phyloP scores from a whole-genome alignment of 2,113 vertebrate species.

The Tapirus terrestris region DNA sequence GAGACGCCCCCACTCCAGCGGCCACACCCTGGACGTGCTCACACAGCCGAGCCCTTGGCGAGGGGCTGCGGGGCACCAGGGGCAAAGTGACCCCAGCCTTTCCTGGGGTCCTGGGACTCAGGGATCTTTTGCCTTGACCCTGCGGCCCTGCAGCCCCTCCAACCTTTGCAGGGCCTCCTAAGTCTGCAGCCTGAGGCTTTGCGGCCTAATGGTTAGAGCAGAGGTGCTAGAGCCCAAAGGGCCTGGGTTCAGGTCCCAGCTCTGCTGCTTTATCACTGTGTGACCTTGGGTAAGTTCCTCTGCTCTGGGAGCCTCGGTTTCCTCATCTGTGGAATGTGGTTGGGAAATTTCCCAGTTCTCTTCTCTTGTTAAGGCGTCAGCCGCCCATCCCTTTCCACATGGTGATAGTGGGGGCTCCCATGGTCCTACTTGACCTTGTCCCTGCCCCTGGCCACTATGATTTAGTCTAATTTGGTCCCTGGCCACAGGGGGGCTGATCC shows the following conservation, averaged over 20 bases:
- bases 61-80: neutral
- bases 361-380: neutral
- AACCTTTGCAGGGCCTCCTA: neutral
- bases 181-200: neutral
- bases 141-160: neutral
- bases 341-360: neutral
- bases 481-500: neutral
- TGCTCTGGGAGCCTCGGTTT: neutral
- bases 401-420: neutral
- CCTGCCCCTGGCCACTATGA: neutral
- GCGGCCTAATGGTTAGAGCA: neutral
- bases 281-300: accelerated
- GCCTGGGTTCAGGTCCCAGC: neutral
- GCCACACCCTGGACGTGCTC: accelerated
- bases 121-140: neutral
- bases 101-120: neutral
- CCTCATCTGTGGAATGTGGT: neutral
- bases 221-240: accelerated
- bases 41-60: neutral
- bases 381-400: neutral
- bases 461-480: neutral
- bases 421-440: neutral
- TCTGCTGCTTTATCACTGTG: neutral
- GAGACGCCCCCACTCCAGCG: neutral
- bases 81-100: neutral